Evolutionary conservation across 2,113 vertebrate genomes (phyloP), one percentile per base, ranked within the genome.

Genomic region (Spilogale gracilis): DNA sequence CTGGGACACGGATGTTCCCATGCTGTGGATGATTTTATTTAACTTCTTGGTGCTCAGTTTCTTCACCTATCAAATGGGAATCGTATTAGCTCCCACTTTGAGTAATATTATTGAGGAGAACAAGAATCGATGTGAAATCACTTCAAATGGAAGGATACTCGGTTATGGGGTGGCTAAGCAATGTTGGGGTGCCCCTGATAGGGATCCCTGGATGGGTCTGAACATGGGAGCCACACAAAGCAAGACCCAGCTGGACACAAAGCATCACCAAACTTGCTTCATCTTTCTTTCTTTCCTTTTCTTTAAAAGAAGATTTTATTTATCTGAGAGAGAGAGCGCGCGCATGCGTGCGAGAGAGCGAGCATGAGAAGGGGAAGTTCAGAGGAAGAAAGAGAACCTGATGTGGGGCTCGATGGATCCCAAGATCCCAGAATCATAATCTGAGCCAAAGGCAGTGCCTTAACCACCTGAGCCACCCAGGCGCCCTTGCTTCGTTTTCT

Each of bases 141-240:
- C 4, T 80, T 56, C 16, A 27, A 16, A 23, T 32, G 38, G 21
- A 52, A 80, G 45, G 74, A 50, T 76, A 45, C 25, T 48, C 45
- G 50, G 4, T 76, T 50, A 45, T 27, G 14, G 45, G 13, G 23
- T 73, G 13, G 25, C 25, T 76, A 50, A 76, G 13, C 45, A 27
- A 27, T 76, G 13, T 50, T 9, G 14, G 23, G 73, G 45, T 76
- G 45, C 3, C 48, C 45, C 9, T 21, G 18, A 11, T 54, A 7
- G 16, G 69, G 32, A 13, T 4, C 45, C 12, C 8, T 9, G 30
- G 27, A 38, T 3, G 13, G 45, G 13, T 54, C 1, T 23, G 52
- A 23, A 5, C 2, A 2, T 0, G 6, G 20, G 4, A 61, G 54
- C 43, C 1, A 0, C 3, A 16, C 32, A n/a, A 45, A 79, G 32